These are phyloP conservation scores for Ectobius pallidus DNA, from an alignment of 2,888 invertebrate species.

Conservation along the genomic window DNA sequence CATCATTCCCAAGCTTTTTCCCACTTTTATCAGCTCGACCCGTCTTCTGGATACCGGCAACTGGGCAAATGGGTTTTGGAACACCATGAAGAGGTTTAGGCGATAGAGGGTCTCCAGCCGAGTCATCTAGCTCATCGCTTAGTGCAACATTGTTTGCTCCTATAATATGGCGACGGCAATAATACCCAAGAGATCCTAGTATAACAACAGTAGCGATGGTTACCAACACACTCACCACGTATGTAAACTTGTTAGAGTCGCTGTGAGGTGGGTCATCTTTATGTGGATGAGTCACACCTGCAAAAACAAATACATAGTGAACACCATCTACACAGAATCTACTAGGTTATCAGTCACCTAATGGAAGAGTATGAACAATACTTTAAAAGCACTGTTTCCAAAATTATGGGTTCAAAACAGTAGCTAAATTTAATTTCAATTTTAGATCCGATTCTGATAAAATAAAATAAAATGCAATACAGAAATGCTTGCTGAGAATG, in stretches of 20 bases:
- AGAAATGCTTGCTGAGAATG: no score
- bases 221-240: constrained; percentile 63
- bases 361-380: not conserved
- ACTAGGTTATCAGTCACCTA: no score
- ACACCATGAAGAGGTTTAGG: constrained; percentile 54
- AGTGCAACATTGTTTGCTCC: constrained; percentile 37
- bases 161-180: constrained; percentile 60
- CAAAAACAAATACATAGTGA: not conserved
- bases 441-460: no score
- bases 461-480: no score
- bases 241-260: constrained; percentile 59
- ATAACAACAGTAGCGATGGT: constrained; percentile 62
- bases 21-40: constrained; percentile 6
- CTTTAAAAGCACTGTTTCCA: not conserved
- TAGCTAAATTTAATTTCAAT: no score
- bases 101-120: constrained; percentile 69
- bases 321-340: no score
- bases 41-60: constrained; percentile 23
- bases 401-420: no score
- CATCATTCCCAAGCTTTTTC: constrained; percentile 53
- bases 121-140: constrained; percentile 63
- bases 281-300: not conserved
- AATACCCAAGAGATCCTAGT: constrained; percentile 60
- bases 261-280: constrained; percentile 45
- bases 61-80: constrained; percentile 38